Percentiles rank a stretch among this genome's conserved stretches.
Conservation (phyloP, 2,888 invertebrate species). For the Rotaria sp. region DNA sequence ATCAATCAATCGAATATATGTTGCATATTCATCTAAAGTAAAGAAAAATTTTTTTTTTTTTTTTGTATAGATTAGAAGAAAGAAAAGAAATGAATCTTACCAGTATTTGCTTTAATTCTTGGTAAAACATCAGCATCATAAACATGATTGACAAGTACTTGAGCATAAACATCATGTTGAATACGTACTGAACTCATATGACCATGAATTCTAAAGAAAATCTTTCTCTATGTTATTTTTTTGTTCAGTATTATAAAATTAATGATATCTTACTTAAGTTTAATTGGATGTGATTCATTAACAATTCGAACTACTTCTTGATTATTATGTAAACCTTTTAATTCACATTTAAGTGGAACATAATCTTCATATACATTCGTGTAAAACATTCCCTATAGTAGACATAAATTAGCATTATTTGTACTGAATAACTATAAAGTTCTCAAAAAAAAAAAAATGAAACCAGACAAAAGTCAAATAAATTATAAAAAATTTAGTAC, state of each 20-base stretch:
- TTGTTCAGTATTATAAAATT: not conserved
- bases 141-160: constrained; percentile 30
- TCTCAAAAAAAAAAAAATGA: too few species aligned
- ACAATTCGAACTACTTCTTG: constrained; percentile 13
- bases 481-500: too few species aligned
- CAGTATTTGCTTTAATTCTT: constrained; percentile 8
- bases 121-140: constrained; percentile 25
- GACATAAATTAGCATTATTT: not conserved
- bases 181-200: constrained; percentile 28
- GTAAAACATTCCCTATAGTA: constrained; percentile 19
- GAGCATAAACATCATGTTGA: constrained; percentile 29
- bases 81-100: not conserved
- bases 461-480: too few species aligned
- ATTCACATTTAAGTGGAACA: constrained; percentile 28
- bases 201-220: constrained; percentile 2
- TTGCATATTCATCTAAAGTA: not conserved
- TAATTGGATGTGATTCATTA: constrained; percentile 9
- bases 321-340: constrained; percentile 28
- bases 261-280: not conserved
- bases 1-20: constrained; percentile 24
- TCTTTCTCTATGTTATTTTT: too few species aligned
- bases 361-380: not conserved
- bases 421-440: too few species aligned
- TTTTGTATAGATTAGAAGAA: not conserved
- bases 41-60: not conserved